These are phyloP conservation scores for Neoniphon sammara DNA, from an alignment of 2,797 vertebrate genomes.

Conservation along the genomic window DNA sequence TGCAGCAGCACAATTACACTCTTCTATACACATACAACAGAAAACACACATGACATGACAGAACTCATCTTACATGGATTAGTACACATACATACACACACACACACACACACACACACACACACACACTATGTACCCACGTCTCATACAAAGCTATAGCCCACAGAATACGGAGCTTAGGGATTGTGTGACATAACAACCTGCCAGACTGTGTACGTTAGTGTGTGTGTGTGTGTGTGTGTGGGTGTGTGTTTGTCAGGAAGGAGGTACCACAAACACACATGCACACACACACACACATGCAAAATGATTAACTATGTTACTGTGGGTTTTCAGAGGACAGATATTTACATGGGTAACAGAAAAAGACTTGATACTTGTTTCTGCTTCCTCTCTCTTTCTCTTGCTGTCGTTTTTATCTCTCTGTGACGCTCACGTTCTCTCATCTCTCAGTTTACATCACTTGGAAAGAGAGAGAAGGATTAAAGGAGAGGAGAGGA, in stretches of 20 bases:
- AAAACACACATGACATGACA: not conserved
- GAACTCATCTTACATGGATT: not conserved
- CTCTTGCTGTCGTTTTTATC: too few species aligned
- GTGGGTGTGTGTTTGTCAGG: too few species aligned
- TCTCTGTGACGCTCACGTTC: too few species aligned
- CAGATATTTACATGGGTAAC: not conserved
- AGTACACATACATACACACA: not conserved
- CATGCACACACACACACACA: not conserved
- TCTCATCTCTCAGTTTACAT: too few species aligned
- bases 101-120: not conserved
- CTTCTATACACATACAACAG: not conserved
- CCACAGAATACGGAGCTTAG: not conserved
- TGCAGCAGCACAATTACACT: not conserved
- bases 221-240: too few species aligned
- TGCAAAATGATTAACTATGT: not conserved
- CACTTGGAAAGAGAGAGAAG: too few species aligned
- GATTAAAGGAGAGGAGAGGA: too few species aligned
- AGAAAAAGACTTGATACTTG: too few species aligned
- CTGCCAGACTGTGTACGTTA: too few species aligned
- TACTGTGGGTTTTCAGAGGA: not conserved
- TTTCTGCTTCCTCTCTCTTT: too few species aligned
- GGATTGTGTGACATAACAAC: not conserved
- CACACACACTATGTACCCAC: not conserved
- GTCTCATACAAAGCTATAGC: not conserved
- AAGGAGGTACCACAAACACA: not conserved